Conservation (phyloP, 1,140 invertebrate genomes). For the Ruditapes philippinarum region DNA sequence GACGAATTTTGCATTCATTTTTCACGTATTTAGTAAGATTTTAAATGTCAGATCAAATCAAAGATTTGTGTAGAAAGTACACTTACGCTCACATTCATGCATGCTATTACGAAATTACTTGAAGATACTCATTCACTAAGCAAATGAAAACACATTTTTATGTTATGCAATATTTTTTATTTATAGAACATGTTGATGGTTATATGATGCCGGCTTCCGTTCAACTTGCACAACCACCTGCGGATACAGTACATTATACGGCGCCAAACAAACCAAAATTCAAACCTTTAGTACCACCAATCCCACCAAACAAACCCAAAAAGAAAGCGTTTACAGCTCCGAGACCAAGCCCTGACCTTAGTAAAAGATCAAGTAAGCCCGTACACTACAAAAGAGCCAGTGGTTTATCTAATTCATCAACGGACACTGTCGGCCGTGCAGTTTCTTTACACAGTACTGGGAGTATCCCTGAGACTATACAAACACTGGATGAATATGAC, state of each 20-base stretch:
- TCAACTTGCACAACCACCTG: background rate
- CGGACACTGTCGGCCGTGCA: background rate
- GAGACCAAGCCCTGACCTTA: background rate
- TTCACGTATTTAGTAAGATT: too few species aligned
- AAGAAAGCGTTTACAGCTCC: background rate
- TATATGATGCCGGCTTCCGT: constrained; percentile 36
- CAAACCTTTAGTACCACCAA: background rate
- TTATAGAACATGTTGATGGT: constrained; percentile 8
- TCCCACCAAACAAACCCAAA: background rate
- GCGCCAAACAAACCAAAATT: constrained; percentile 44
- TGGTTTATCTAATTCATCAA: background rate
- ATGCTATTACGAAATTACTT: too few species aligned
- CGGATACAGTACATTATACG: constrained; percentile 7
- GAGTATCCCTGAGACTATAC: background rate
- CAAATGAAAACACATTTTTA: too few species aligned
- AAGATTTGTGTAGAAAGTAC: too few species aligned
- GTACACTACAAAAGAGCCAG: constrained; percentile 46
- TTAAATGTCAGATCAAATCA: too few species aligned
- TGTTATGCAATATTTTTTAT: background rate
- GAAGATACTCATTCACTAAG: too few species aligned
- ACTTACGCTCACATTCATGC: too few species aligned
- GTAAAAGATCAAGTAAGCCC: constrained; percentile 28
- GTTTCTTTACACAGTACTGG: background rate
- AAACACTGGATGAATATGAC: constrained; percentile 26
- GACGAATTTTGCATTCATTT: too few species aligned